These are phyloP conservation scores for Diplazon laetatorius DNA, from an alignment of 2,888 invertebrate species.

Conservation along the genomic window DNA sequence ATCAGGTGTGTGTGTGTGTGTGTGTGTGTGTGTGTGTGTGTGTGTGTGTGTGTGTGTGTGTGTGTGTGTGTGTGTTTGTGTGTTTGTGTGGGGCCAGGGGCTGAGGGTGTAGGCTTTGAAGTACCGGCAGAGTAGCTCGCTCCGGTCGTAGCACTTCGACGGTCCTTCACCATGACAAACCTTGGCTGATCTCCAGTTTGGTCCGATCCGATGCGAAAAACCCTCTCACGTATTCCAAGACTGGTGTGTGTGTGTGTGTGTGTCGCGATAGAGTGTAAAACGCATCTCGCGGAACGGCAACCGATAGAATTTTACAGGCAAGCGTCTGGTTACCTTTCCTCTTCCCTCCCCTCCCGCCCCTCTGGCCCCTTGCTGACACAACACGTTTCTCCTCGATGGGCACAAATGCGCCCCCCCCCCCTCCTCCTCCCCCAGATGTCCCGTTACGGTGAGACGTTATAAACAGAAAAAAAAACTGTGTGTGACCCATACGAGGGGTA, in stretches of 20 bases:
- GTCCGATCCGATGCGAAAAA: neutral
- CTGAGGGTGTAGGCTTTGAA: too few species aligned
- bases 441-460: neutral
- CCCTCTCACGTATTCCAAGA: slow-evolving; percentile 9
- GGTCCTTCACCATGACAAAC: neutral
- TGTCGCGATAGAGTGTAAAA: slow-evolving; percentile 8
- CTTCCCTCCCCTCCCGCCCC: neutral
- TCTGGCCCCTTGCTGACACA: too few species aligned
- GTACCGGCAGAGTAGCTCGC: too few species aligned
- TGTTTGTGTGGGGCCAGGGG: too few species aligned
- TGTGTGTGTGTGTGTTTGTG: too few species aligned
- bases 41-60: too few species aligned
- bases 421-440: slow-evolving; percentile 8
- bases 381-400: slow-evolving; percentile 5
- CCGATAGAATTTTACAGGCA: slow-evolving; percentile 30
- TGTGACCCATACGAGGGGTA: slow-evolving; percentile 27
- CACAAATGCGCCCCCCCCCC: slow-evolving; percentile 35
- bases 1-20: too few species aligned
- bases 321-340: slow-evolving; percentile 4
- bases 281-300: slow-evolving; percentile 14
- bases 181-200: neutral
- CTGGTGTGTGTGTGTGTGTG: neutral
- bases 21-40: too few species aligned
- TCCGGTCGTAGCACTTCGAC: too few species aligned
- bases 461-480: slow-evolving; percentile 29